Evolutionary conservation across 2,113 vertebrate genomes (phyloP), one percentile per base, ranked within the genome.

Genomic region (Larimichthys polyactis): DNA sequence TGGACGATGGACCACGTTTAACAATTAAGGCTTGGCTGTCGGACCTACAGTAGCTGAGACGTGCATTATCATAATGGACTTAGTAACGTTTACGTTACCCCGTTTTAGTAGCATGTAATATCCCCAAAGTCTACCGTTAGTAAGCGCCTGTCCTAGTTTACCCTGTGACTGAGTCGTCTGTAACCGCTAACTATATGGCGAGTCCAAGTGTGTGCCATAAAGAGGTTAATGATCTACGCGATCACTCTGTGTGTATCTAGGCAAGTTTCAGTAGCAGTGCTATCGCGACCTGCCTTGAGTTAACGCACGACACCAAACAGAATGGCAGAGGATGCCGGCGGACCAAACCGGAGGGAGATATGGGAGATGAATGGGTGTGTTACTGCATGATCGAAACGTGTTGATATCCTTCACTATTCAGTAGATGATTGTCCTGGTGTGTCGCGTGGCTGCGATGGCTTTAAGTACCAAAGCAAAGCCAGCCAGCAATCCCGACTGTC

Each of bases 241-340:
- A 64, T 79, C 29, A 20, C 29, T 17, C 60, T 71, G 63, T 67
- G 73, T 80, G 54, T 82, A 60, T 86, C 49, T 40, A 27, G 78
- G 81, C 87, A 82, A 78, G 78, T 87, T 88, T 86, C 63, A 46
- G 63, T 12, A 27, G 79, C 68, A 43, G 79, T 59, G 79, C 19
- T 59, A 71, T 54, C 79, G 78, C 40, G 68, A 87, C 77, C 83
- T 86, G 78, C 66, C 59, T 65, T 19, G 15, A 78, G 71, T 82
- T 52, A 68, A 58, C 20, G 70, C 72, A 59, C 79, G 75, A 75
- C 78, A 74, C 24, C 63, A 49, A 27, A 40, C 20, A 64, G 71
- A 82, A 59, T 70, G 63, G 55, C 36, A 51, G 51, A 71, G 78
- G 80, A 77, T 81, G 81, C 70, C 74, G 87, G 77, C 60, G 58